These are phyloP conservation scores for Mus pahari DNA, from an alignment of 2,113 vertebrate genomes.

Conservation along the genomic window DNA sequence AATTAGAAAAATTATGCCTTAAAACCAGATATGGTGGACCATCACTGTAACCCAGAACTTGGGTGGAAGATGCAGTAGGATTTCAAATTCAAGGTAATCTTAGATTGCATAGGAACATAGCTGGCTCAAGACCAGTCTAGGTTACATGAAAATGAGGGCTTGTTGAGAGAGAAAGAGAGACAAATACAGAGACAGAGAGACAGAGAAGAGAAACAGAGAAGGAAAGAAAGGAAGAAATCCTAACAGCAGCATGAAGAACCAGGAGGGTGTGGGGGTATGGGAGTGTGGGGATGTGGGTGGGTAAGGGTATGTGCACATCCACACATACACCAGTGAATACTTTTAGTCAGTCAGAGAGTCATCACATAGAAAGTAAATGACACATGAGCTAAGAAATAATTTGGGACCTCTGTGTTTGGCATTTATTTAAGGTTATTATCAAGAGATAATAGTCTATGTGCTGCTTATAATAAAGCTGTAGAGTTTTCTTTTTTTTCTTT, in stretches of 20 bases:
- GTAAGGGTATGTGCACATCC: neutral
- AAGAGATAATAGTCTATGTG: constrained; percentile 76
- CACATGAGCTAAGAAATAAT: constrained; percentile 72
- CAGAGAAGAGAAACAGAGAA: too few relatives aligned
- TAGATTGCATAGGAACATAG: neutral
- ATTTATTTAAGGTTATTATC: constrained; percentile 80
- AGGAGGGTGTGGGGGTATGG: neutral
- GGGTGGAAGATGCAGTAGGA: neutral
- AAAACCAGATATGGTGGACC: neutral
- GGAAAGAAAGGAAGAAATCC: neutral
- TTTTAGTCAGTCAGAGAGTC: constrained; percentile 63
- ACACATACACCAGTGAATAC: constrained; percentile 8
- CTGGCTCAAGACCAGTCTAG: too few relatives aligned
- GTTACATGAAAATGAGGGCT: neutral
- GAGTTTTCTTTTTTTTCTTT: neutral
- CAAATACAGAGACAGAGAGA: too few relatives aligned
- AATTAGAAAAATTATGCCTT: neutral
- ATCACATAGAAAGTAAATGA: constrained; percentile 65
- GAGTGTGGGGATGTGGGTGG: too few relatives aligned
- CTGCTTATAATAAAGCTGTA: constrained; percentile 74
- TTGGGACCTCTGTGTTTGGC: constrained; percentile 75
- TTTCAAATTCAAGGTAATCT: neutral
- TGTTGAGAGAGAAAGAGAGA: neutral
- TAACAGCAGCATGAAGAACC: neutral
- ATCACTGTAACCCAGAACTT: neutral